Percentiles rank a stretch among this genome's conserved stretches.
These are phyloP conservation scores for Tryphoninae sp. DNA, from an alignment of 2,888 invertebrate genomes.

Conservation along the genomic window DNA sequence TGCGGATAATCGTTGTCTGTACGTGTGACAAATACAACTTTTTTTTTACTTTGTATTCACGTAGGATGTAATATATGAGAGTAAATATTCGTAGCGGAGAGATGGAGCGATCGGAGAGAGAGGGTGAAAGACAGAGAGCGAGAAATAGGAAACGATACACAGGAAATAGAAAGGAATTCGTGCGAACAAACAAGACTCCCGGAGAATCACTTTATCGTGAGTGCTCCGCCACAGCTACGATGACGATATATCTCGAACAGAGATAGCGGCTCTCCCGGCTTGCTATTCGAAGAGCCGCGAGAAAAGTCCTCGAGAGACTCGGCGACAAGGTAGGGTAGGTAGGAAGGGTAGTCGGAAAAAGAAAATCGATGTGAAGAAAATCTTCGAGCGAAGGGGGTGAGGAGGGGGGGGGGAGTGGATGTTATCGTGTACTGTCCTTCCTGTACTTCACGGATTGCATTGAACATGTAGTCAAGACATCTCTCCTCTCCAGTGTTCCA, in stretches of 20 bases:
- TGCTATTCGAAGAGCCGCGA: conserved; percentile 29
- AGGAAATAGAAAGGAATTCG: conserved; percentile 29
- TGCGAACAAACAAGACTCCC: conserved; percentile 52
- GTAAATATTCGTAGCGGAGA: neutral
- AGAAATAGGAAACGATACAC: neutral
- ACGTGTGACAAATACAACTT: neutral
- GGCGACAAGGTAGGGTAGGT: neutral
- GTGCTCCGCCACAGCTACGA: conserved; percentile 38
- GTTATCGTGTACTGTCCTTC: neutral
- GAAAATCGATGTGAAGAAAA: conserved; percentile 6
- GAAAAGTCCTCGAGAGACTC: conserved; percentile 20
- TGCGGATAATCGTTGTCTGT: neutral
- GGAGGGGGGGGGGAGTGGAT: neutral
- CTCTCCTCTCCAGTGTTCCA: no score
- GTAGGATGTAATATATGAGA: conserved; percentile 7
- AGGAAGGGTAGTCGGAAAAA: neutral
- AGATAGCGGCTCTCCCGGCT: conserved; percentile 22
- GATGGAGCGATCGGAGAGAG: neutral
- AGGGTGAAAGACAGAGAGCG: conserved; percentile 5
- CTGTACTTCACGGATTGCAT: no score
- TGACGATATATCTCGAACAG: conserved; percentile 37
- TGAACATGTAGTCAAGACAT: no score
- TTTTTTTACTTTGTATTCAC: neutral
- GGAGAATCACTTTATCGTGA: conserved; percentile 56
- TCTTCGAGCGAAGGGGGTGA: conserved; percentile 18